phyloP scores from a whole-genome alignment of 1,140 invertebrate genomes.

The Conus ventricosus region DNA sequence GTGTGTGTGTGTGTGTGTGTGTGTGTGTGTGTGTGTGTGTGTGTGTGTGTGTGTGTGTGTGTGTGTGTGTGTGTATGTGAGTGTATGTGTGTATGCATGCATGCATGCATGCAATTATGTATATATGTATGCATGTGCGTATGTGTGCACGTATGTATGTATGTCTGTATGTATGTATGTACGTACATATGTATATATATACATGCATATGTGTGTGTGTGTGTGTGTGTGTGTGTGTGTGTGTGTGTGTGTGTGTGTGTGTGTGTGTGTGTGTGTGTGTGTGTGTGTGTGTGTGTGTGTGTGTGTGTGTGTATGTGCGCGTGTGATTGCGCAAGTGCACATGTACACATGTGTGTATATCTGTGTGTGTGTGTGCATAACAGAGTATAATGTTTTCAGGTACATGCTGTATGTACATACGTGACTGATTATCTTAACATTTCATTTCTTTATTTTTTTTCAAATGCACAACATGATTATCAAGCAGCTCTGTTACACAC shows the following conservation, averaged over 20 bases:
- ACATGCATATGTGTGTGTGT: not conserved
- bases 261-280: too few relatives aligned
- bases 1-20: too few relatives aligned
- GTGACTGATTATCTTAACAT: too few relatives aligned
- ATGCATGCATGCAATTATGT: not conserved
- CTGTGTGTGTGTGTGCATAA: too few relatives aligned
- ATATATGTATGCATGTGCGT: not conserved
- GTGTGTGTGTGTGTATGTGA: not conserved
- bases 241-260: too few relatives aligned
- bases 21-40: not conserved
- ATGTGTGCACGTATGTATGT: not conserved
- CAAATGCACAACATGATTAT: not conserved
- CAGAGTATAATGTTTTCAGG: too few relatives aligned
- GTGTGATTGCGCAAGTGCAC: too few relatives aligned
- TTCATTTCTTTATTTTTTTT: too few relatives aligned
- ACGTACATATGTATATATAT: not conserved
- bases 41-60: not conserved
- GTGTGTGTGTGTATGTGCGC: too few relatives aligned
- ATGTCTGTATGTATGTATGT: not conserved
- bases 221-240: not conserved
- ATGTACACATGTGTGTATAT: too few relatives aligned
- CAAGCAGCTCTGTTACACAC: not conserved
- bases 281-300: too few relatives aligned
- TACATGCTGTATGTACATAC: too few relatives aligned
- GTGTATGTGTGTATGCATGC: not conserved